Base-by-base conservation (phyloP, 1,140 invertebrate genomes). In the Episyrphus balteatus region DNA sequence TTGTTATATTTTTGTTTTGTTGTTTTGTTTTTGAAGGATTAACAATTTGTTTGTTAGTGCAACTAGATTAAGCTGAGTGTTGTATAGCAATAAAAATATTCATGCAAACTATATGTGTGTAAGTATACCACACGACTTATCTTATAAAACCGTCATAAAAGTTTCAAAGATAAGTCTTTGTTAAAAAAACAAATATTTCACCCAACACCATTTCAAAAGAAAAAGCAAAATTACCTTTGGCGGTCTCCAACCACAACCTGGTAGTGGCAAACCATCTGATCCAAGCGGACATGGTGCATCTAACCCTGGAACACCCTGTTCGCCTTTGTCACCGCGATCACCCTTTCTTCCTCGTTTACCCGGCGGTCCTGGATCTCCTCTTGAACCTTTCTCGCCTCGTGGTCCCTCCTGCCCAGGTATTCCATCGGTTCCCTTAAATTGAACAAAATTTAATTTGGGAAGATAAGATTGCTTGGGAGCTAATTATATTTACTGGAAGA, bases 241-340 rank as follows among this genome's bases (percentile, higher is more conserved):
- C 57, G 87, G 83, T 75, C 88, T 80, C 89, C 88, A 94, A 50
- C 90, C 92, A 75, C 93, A 98, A 52, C 92, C 92, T 21, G 89
- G 86, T 55, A 97, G 70, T 48, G 93, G 93, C 56, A 97, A 75
- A 49, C 94, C 94, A 71, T 97, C 92, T 14, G 83, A 77, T 42
- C 92, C 94, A 42, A 95, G 73, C 46, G 94, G 94, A 77, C 94
- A 98, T 2, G 94, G 94, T 33, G 94, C 94, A 71, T 98, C 94
- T 51, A 98, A 71, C 48, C 94, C 94, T 13, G 93, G 93, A 52
- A 95, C 89, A 55, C 65, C 62, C 73, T 93, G 89, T 61, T 95
- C 92, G 46, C 92, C 92, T 73, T 92, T 92, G 58, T 86, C 81
- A 45, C 92, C 92, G 62, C 83, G 83, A 65, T 92, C 87, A 47